phyloP scores from a whole-genome alignment of 2,888 invertebrate species.

The Lycia hirtaria region DNA sequence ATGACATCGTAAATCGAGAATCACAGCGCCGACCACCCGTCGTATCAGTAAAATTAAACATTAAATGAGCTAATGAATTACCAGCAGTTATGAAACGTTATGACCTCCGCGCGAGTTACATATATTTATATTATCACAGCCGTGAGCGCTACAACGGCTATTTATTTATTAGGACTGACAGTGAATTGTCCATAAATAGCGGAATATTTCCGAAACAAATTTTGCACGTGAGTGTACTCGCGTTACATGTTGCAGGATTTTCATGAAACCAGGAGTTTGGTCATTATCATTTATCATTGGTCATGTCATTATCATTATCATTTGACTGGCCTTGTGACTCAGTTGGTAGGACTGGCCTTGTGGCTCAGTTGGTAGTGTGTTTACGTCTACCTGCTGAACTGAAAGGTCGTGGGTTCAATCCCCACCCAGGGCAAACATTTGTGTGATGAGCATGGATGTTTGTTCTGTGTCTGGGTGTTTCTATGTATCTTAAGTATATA shows the following conservation, averaged over 20 bases:
- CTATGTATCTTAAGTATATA: too few species aligned
- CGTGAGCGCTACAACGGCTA: conserved; percentile 56
- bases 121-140: conserved; percentile 64
- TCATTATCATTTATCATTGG: too few species aligned
- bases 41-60: conserved; percentile 71
- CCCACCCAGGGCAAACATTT: too few species aligned
- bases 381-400: too few species aligned
- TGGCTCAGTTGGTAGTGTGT: too few species aligned
- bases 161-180: conserved; percentile 71
- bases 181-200: conserved; percentile 64
- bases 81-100: conserved; percentile 62
- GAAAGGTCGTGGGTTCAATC: too few species aligned
- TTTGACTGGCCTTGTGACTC: too few species aligned
- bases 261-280: too few species aligned
- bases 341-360: too few species aligned
- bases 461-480: too few species aligned
- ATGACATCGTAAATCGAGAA: conserved; percentile 61
- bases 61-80: conserved; percentile 73
- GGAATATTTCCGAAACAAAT: conserved; percentile 57
- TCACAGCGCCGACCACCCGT: conserved; percentile 58
- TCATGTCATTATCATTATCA: too few species aligned
- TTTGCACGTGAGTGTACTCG: conserved; percentile 57
- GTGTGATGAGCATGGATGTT: too few species aligned
- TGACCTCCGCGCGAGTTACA: conserved; percentile 59
- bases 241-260: not conserved